Conservation (phyloP, 2,113 vertebrate genomes). For the Mugil cephalus region DNA sequence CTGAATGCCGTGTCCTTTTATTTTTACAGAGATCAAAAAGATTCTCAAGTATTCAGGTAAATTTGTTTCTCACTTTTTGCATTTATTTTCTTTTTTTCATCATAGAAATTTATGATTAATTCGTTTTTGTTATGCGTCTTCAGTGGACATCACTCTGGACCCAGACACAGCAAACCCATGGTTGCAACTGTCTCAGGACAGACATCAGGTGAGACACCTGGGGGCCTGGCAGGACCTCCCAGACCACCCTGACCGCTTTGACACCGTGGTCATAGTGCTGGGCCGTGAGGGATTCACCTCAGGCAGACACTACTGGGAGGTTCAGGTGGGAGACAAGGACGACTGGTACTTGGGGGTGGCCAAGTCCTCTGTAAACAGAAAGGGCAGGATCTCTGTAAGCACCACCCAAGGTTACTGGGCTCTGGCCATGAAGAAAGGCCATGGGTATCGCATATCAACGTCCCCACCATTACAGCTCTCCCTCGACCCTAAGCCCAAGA, state of each 20-base stretch:
- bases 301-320: slow-evolving; percentile 86
- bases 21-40: slow-evolving; percentile 80
- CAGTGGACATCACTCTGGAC: slow-evolving; percentile 82
- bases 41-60: slow-evolving; percentile 83
- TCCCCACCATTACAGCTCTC: slow-evolving; percentile 74
- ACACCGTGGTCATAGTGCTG: slow-evolving; percentile 84
- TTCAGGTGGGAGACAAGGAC: slow-evolving; percentile 85
- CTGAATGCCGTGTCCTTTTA: neutral
- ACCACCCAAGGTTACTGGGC: slow-evolving; percentile 85
- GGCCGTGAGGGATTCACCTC: slow-evolving; percentile 75
- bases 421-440: slow-evolving; percentile 85
- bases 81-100: neutral
- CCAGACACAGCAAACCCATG: slow-evolving; percentile 84
- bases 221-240: slow-evolving; percentile 85
- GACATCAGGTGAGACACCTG: slow-evolving; percentile 82
- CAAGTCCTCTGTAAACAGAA: slow-evolving; percentile 80
- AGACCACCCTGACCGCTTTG: slow-evolving; percentile 78
- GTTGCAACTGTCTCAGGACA: slow-evolving; percentile 84
- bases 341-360: slow-evolving; percentile 87
- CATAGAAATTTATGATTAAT: neutral
- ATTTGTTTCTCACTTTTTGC: neutral
- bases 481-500: slow-evolving; percentile 79
- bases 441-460: slow-evolving; percentile 81
- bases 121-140: neutral
- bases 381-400: slow-evolving; percentile 83